Evolutionary conservation across 2,888 invertebrate genomes (phyloP).

Genomic region (Lepeophtheirus nordmannii): DNA sequence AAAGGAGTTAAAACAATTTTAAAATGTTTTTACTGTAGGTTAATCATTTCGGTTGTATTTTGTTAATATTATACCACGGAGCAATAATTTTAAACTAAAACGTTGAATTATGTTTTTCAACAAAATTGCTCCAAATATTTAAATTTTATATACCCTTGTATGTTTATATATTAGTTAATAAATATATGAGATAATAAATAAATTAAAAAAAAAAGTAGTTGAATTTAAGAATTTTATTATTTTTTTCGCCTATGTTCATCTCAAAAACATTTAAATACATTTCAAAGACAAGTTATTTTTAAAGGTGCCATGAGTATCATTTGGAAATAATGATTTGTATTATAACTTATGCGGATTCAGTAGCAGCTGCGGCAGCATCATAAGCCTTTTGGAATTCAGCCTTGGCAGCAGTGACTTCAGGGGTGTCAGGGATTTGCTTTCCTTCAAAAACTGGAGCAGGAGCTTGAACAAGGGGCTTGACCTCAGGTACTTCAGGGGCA

Average conservation of each 20-base stretch:
- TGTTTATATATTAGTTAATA: too few species aligned
- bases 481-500: conserved; percentile 12
- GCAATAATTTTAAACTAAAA: too few species aligned
- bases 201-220: neutral
- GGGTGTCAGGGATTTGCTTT: conserved; percentile 1
- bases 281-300: neutral
- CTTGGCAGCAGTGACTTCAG: conserved; percentile 21
- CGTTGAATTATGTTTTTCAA: too few species aligned
- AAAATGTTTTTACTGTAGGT: too few species aligned
- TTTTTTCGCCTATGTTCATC: conserved; percentile 6
- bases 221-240: neutral
- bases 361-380: neutral
- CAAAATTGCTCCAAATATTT: too few species aligned
- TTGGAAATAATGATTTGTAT: neutral
- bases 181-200: neutral
- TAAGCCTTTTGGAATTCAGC: conserved; percentile 15
- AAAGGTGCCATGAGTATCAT: neutral
- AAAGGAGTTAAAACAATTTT: too few species aligned
- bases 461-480: neutral
- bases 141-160: too few species aligned
- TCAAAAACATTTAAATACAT: neutral
- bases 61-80: too few species aligned
- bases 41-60: too few species aligned
- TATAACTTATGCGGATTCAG: neutral
- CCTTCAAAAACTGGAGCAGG: neutral